Evolutionary conservation across 2,797 vertebrate genomes (phyloP), one percentile per base, ranked within the genome.

Genomic region (Melanotaenia nigrans): DNA sequence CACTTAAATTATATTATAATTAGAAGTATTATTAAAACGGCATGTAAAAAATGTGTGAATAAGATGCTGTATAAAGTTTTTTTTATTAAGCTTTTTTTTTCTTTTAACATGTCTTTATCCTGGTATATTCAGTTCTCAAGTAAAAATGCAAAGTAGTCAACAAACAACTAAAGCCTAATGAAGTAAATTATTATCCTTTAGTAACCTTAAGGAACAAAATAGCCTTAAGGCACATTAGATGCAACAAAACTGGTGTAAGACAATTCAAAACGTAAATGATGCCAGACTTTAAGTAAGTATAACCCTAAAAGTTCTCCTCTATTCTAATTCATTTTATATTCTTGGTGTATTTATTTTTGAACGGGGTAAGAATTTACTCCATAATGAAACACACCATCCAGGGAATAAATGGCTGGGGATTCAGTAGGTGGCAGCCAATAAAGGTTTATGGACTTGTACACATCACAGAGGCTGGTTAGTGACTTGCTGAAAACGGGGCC

Each of bases 381-480:
- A 73, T 90, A 89, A 93, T 92, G 84, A 87, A 87, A 76, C 73
- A 74, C 68, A 58, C 68, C 77, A 77, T 84, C 88, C 88, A 71
- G 69, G 88, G 85, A 93, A 92, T 95, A 93, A 90, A 87, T 88
- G 75, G 60, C 82, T 81, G 75, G 67, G 76, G 84, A 87, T 87
- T 81, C 77, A 85, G 89, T 90, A 87, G 87, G 81, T 87, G 84
- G 86, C 82, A 88, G 81, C 87, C 78, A 74, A 92, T 94, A 92
- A 93, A 93, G 84, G 65, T 90, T 91, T 94, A 94, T 94, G 90
- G 92, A 93, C 93, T 95, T 87, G 78, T 83, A 35, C 85, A 78
- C 80, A 67, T 85, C 88, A 75, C 86, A 71, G 78, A 77, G 73
- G 87, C 80, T 93, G 85, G 89, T 92, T 90, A 90, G 85, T 82